Evolutionary conservation across 2,113 vertebrate genomes (phyloP).

Genomic region (Solenodon paradoxus): DNA sequence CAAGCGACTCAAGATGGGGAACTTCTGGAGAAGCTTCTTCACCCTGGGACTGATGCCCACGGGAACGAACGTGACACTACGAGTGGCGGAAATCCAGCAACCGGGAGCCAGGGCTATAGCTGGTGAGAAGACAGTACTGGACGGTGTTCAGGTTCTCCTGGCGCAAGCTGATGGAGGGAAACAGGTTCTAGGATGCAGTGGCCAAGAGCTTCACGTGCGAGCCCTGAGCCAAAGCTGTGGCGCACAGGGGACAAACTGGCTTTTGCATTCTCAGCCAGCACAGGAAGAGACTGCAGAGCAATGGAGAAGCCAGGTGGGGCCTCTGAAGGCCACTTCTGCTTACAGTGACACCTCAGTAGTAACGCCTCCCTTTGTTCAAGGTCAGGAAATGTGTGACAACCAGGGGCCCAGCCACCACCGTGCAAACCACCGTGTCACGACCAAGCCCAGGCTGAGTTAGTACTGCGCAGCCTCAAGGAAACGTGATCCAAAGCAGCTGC

Average conservation of each 20-base stretch:
- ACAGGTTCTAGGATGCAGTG: constrained; percentile 93
- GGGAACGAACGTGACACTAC: constrained; percentile 90
- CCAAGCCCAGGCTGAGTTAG: constrained; percentile 84
- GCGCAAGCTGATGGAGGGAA: constrained; percentile 91
- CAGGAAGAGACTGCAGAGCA: constrained; percentile 89
- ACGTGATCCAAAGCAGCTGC: constrained; percentile 81
- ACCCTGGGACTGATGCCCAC: constrained; percentile 90
- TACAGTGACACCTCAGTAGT: no score
- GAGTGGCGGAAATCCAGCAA: constrained; percentile 90
- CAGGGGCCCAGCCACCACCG: constrained; percentile 87
- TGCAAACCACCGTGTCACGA: no score
- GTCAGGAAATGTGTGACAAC: constrained; percentile 90
- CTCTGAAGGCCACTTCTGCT: no score
- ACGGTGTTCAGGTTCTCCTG: constrained; percentile 90
- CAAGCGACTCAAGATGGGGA: constrained; percentile 90
- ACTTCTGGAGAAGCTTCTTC: constrained; percentile 91
- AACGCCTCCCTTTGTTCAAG: constrained; percentile 84
- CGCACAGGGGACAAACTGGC: constrained; percentile 89
- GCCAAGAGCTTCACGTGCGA: constrained; percentile 93
- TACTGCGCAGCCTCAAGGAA: constrained; percentile 83
- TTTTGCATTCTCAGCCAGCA: constrained; percentile 91
- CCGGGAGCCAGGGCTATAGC: constrained; percentile 81
- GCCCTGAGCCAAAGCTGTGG: constrained; percentile 88
- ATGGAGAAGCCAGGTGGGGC: constrained; percentile 88
- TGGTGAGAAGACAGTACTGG: constrained; percentile 89